Evolutionary conservation across 2,888 invertebrate genomes (phyloP).

Genomic region (Leucania comma): DNA sequence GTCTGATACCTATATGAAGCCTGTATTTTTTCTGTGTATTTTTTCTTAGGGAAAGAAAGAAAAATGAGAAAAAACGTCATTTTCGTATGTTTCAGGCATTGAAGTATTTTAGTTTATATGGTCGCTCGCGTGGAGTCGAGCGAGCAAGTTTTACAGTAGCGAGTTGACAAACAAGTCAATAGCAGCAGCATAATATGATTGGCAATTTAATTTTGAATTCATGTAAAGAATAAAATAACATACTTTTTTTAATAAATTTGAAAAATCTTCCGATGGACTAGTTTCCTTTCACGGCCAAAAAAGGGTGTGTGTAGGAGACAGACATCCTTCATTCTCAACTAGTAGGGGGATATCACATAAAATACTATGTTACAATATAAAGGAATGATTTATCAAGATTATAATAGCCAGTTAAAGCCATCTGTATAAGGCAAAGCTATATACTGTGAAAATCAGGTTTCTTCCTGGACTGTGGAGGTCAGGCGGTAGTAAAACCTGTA

Average conservation of each 20-base stretch:
- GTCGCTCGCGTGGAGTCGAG: too few relatives aligned
- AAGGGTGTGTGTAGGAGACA: background rate
- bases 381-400: slow-evolving; percentile 3
- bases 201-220: too few relatives aligned
- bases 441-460: slow-evolving; percentile 43
- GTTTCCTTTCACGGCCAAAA: background rate
- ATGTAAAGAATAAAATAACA: too few relatives aligned
- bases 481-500: slow-evolving; percentile 40
- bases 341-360: background rate
- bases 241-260: too few relatives aligned
- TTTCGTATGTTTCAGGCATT: too few relatives aligned
- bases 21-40: background rate
- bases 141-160: too few relatives aligned
- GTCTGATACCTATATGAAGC: background rate
- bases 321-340: background rate
- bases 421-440: slow-evolving; percentile 9
- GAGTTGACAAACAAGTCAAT: too few relatives aligned
- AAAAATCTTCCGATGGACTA: background rate
- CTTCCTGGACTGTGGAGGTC: slow-evolving; percentile 22
- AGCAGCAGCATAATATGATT: too few relatives aligned
- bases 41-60: background rate
- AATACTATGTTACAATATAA: background rate
- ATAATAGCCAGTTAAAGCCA: background rate
- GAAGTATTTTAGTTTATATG: too few relatives aligned
- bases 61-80: too few relatives aligned